Evolutionary conservation across 1,140 invertebrate genomes (phyloP).

Genomic region (Pemphigus obesinymphae): DNA sequence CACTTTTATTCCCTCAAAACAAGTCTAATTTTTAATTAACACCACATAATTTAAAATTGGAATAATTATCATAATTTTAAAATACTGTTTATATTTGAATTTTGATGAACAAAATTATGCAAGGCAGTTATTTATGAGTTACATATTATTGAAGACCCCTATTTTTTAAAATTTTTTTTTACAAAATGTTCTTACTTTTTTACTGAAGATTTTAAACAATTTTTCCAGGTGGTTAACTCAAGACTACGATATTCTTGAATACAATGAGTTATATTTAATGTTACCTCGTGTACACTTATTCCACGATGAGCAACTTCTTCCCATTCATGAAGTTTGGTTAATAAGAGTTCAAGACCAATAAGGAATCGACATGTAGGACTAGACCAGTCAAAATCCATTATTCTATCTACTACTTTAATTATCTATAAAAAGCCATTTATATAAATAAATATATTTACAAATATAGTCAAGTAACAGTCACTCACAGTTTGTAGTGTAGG

Average conservation of each 20-base stretch:
- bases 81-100: too few species aligned
- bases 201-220: conserved; percentile 55
- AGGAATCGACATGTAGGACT: conserved; percentile 82
- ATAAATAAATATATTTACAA: too few species aligned
- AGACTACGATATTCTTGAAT: conserved; percentile 88
- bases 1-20: too few species aligned
- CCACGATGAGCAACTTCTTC: conserved; percentile 82
- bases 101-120: too few species aligned
- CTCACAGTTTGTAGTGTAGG: conserved; percentile 73
- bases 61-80: too few species aligned
- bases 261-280: conserved; percentile 67
- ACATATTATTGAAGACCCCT: too few species aligned
- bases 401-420: conserved; percentile 65
- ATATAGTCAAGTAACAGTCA: too few species aligned
- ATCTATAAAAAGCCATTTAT: conserved; percentile 55
- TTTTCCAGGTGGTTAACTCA: conserved; percentile 82
- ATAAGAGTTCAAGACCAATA: conserved; percentile 81
- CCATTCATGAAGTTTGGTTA: conserved; percentile 83
- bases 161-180: too few species aligned
- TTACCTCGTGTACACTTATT: conserved; percentile 71
- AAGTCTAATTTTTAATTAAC: too few species aligned
- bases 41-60: too few species aligned
- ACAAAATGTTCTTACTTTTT: conserved; percentile 51
- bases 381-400: conserved; percentile 72
- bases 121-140: too few species aligned